Conservation (phyloP, 2,113 vertebrate genomes). For the Oriolus oriolus region DNA sequence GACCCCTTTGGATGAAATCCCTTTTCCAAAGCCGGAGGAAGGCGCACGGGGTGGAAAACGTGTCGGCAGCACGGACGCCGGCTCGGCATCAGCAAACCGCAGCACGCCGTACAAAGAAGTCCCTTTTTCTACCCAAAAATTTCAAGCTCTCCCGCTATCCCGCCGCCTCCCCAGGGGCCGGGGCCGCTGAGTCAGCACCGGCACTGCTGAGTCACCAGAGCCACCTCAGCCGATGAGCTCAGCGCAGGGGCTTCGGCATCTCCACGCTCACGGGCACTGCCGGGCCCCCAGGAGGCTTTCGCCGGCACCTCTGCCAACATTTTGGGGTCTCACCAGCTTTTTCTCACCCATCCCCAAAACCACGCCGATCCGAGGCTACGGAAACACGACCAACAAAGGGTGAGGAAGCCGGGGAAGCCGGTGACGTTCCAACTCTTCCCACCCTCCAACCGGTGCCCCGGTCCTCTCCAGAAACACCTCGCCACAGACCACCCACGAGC, state of each 20-base stretch:
- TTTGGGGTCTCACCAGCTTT: neutral
- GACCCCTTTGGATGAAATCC: neutral
- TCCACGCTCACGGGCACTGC: neutral
- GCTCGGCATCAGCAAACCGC: neutral
- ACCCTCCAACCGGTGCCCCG: fast-evolving
- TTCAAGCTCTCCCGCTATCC: neutral
- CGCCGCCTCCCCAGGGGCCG: neutral
- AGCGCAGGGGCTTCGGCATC: constrained; percentile 16
- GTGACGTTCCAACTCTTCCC: neutral
- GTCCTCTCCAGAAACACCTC: neutral
- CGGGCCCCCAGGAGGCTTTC: neutral
- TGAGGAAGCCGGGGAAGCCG: neutral
- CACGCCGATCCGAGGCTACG: fast-evolving
- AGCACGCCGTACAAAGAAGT: fast-evolving
- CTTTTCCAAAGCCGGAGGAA: neutral
- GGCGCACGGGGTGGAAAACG: fast-evolving
- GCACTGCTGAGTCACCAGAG: constrained; percentile 41
- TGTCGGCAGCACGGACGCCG: fast-evolving
- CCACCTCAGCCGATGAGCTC: constrained; percentile 48
- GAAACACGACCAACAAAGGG: fast-evolving
- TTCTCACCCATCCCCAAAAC: neutral
- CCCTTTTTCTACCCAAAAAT: neutral
- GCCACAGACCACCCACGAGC: neutral
- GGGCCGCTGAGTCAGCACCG: neutral
- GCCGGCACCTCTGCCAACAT: neutral